These are phyloP conservation scores for Clamator glandarius DNA, from an alignment of 2,797 vertebrate genomes.

Conservation along the genomic window DNA sequence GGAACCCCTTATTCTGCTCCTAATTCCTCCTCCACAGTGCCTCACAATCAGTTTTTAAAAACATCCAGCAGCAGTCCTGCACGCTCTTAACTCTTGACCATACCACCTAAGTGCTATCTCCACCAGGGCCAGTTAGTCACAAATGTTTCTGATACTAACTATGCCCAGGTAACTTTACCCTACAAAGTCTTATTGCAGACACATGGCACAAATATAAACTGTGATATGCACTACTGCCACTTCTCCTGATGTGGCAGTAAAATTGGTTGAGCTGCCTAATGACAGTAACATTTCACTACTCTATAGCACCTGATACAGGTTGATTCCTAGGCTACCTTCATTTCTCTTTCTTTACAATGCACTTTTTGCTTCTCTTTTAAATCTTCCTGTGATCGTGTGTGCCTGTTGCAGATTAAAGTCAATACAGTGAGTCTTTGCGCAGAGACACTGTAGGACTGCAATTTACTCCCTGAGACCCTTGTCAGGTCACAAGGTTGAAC, in stretches of 20 bases:
- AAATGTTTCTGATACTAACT: not conserved
- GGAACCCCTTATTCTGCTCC: not conserved
- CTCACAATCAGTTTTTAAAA: not conserved
- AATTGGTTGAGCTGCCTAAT: not conserved
- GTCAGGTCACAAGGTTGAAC: not conserved
- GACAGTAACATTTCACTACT: not conserved
- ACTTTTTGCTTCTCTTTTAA: not conserved
- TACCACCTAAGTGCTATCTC: not conserved
- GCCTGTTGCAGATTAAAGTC: not conserved
- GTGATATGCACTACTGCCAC: not conserved
- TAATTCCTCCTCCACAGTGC: not conserved
- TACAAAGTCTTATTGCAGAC: not conserved
- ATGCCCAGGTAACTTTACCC: not conserved
- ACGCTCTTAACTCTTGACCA: not conserved
- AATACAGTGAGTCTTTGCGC: not conserved
- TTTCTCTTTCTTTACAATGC: not conserved
- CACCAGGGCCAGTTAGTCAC: not conserved
- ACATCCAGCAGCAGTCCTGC: not conserved
- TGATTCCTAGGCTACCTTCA: not conserved
- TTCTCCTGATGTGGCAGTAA: not conserved
- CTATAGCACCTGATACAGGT: fast-evolving
- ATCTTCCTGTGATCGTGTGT: not conserved
- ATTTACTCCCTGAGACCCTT: not conserved
- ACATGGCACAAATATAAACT: not conserved
- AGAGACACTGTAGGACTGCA: not conserved